Evolutionary conservation across 1,140 invertebrate genomes (phyloP).

Genomic region (Eciton burchellii): DNA sequence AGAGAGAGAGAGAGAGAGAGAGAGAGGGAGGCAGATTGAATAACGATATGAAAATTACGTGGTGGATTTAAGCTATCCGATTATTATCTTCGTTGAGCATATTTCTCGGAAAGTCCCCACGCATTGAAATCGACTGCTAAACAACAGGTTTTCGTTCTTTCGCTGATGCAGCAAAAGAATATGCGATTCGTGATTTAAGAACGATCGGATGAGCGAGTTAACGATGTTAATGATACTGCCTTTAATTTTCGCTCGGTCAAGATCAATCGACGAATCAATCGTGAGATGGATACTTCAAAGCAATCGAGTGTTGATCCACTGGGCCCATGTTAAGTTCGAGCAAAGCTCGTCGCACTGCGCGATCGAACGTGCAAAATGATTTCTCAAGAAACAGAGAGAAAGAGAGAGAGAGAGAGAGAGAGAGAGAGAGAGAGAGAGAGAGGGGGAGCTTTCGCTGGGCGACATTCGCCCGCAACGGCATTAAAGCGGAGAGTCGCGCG

Average conservation of each 20-base stretch:
- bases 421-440: conserved; percentile 53
- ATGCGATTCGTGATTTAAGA: no score
- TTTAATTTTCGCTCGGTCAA: no score
- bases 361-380: neutral
- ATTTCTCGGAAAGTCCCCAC: neutral
- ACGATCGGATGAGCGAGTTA: neutral
- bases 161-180: neutral
- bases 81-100: neutral
- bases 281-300: no score
- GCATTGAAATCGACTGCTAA: neutral
- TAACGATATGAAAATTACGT: neutral
- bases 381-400: conserved; percentile 34
- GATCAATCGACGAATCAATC: no score
- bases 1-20: no score
- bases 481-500: conserved; percentile 79
- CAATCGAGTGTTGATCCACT: no score
- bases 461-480: conserved; percentile 52
- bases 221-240: conserved; percentile 28
- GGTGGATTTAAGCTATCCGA: neutral
- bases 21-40: neutral
- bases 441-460: conserved; percentile 51
- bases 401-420: conserved; percentile 54
- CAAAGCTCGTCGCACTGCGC: neutral
- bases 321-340: no score
- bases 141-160: conserved; percentile 1